phyloP scores from a whole-genome alignment of 2,113 vertebrate genomes.

The Urocynchramus pylzowi region DNA sequence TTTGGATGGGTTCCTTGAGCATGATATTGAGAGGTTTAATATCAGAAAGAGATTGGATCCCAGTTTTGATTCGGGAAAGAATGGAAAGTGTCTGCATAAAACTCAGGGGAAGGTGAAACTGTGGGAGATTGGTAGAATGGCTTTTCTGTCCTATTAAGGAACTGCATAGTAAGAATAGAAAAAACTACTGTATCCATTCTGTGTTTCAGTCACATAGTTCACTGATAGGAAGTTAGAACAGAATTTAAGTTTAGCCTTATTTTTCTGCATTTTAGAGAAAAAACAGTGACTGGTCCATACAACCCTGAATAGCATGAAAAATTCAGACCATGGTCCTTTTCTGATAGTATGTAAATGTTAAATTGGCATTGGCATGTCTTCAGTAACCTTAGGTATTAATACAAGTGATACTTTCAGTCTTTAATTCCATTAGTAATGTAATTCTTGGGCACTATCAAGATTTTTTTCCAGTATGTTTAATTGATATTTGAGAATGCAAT shows the following conservation, averaged over 20 bases:
- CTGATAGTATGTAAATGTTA: neutral
- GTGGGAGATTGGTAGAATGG: neutral
- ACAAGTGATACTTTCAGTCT: neutral
- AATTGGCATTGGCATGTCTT: neutral
- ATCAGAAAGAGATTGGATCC: neutral
- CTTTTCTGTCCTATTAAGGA: neutral
- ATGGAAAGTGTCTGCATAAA: neutral
- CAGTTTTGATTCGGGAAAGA: neutral
- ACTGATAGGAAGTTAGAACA: neutral
- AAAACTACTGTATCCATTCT: neutral
- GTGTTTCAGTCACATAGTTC: neutral
- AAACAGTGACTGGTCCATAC: neutral
- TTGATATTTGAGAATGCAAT: neutral
- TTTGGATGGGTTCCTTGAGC: neutral
- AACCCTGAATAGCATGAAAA: neutral
- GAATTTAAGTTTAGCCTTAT: neutral
- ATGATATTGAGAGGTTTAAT: neutral
- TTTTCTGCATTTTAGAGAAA: neutral
- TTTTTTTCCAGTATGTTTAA: neutral
- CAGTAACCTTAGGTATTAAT: neutral
- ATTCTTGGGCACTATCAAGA: neutral
- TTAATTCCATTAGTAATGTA: neutral
- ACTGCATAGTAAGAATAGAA: neutral
- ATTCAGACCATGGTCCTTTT: neutral
- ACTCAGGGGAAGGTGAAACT: neutral